Percentiles rank a stretch among this genome's conserved stretches.
Evolutionary conservation across 2,113 vertebrate species (phyloP).

Genomic region (Tragulus kanchil): DNA sequence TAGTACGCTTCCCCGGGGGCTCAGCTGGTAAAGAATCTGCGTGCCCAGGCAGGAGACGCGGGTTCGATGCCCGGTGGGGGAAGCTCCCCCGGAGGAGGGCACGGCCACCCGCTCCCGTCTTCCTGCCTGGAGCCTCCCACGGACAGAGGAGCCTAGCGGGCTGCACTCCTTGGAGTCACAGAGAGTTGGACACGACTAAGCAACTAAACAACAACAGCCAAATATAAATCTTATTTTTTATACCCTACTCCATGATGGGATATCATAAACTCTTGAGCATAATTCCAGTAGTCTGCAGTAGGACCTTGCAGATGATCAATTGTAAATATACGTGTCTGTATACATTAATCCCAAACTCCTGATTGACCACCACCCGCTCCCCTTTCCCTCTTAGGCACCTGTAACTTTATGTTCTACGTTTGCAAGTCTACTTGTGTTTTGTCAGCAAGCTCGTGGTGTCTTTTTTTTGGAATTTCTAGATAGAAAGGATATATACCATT

Average conservation of each 20-base stretch:
- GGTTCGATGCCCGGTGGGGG: background rate
- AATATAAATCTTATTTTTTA: background rate
- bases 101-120: background rate
- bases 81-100: background rate
- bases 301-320: background rate
- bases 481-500: background rate
- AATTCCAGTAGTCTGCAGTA: background rate
- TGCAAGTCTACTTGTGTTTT: background rate
- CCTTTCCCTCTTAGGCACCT: background rate
- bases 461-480: background rate
- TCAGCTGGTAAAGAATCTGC: background rate
- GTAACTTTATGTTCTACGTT: background rate
- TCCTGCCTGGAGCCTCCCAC: background rate
- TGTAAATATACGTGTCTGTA: background rate
- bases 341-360: background rate
- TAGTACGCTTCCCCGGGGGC: background rate
- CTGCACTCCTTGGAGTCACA: background rate
- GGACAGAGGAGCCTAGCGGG: background rate
- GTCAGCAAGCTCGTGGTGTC: background rate
- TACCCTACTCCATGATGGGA: background rate
- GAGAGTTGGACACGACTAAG: background rate
- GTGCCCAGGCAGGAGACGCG: background rate
- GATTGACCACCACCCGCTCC: too few species aligned
- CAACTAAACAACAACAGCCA: background rate
- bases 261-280: background rate